Evolutionary conservation across 2,797 vertebrate species (phyloP).

Genomic region (Sebastes diaconus): DNA sequence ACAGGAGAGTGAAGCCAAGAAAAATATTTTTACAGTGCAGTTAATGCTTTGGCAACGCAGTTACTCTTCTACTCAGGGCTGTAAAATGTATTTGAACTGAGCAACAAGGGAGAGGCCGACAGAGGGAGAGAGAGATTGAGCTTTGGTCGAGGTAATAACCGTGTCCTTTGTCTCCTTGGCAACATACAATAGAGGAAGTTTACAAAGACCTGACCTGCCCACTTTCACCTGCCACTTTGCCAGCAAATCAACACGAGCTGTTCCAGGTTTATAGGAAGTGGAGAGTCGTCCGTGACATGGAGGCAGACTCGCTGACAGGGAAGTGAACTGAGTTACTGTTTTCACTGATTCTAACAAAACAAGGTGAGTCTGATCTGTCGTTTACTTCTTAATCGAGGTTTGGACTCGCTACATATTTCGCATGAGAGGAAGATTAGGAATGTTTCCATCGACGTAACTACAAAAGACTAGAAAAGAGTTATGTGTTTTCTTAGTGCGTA

Average conservation of each 20-base stretch:
- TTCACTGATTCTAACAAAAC: conserved; percentile 20
- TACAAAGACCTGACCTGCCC: conserved; percentile 65
- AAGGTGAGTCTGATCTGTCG: conserved; percentile 60
- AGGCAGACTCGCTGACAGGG: conserved; percentile 26
- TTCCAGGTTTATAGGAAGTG: conserved; percentile 50
- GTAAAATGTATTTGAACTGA: conserved; percentile 13
- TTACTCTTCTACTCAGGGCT: background rate
- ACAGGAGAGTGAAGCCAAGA: background rate
- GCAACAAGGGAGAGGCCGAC: background rate
- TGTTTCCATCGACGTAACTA: background rate
- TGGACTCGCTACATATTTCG: background rate
- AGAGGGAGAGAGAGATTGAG: background rate
- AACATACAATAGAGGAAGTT: conserved; percentile 75
- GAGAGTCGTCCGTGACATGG: conserved; percentile 31
- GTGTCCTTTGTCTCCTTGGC: conserved; percentile 58
- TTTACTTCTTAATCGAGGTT: background rate
- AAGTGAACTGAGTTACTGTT: conserved; percentile 43
- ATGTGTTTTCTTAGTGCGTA: background rate
- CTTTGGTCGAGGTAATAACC: conserved; percentile 52
- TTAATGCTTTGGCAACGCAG: background rate
- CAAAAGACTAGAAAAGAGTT: background rate
- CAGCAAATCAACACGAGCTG: conserved; percentile 34
- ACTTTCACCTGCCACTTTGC: conserved; percentile 62
- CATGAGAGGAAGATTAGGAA: background rate
- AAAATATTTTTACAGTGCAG: background rate